phyloP scores from a whole-genome alignment of 2,888 invertebrate genomes.

The Spatulosminthurus flaviceps region DNA sequence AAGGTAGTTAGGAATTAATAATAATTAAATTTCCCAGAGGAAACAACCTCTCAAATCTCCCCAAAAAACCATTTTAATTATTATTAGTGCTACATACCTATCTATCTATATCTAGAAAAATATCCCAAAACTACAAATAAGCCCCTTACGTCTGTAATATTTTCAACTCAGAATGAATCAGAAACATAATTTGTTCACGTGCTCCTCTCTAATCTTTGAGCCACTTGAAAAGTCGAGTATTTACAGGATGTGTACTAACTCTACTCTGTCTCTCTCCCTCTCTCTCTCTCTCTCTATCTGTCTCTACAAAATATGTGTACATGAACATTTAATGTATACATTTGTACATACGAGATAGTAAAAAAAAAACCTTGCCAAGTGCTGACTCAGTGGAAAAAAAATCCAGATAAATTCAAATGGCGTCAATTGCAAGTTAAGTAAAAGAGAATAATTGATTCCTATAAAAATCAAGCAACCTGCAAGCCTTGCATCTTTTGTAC shows the following conservation, averaged over 20 bases:
- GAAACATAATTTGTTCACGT: not conserved
- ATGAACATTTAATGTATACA: not conserved
- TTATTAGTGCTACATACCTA: too few relatives aligned
- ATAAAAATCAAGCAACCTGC: not conserved
- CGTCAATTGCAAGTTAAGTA: not conserved
- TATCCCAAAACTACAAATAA: too few relatives aligned
- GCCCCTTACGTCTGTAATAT: not conserved
- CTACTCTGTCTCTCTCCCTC: not conserved
- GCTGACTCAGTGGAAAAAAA: not conserved
- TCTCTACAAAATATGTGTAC: too few relatives aligned
- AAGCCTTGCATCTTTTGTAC: not conserved
- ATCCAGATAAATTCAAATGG: not conserved
- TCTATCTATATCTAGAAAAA: too few relatives aligned
- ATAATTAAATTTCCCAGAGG: too few relatives aligned
- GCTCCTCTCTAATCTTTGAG: not conserved
- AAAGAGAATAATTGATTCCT: not conserved
- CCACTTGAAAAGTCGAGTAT: not conserved
- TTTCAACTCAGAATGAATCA: conserved; percentile 12
- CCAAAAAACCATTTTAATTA: too few relatives aligned
- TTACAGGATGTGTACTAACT: not conserved
- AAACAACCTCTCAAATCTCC: too few relatives aligned
- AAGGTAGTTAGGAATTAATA: too few relatives aligned
- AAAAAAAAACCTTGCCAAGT: not conserved
- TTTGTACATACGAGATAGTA: not conserved
- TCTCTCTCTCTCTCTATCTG: too few relatives aligned